A percentile compares a stretch with the other conserved stretches of the same genome.
phyloP scores from a whole-genome alignment of 1,140 invertebrate species.

The Conus betulinus region DNA sequence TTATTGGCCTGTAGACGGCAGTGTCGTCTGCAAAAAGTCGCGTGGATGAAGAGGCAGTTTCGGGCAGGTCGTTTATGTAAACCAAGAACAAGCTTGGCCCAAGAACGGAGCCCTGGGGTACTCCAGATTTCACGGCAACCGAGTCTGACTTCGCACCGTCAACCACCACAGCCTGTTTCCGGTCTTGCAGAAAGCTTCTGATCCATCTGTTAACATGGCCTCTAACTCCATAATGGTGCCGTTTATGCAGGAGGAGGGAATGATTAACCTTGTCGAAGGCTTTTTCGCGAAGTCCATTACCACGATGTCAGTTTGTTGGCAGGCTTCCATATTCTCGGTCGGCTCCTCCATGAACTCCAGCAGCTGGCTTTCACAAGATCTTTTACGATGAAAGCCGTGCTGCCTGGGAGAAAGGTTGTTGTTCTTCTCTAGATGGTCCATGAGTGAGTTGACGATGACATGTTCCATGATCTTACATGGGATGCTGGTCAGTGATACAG shows the following conservation, averaged over 20 bases:
- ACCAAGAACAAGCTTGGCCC: constrained; percentile 40
- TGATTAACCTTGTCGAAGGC: constrained; percentile 47
- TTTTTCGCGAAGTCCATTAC: constrained; percentile 28
- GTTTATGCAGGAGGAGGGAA: constrained; percentile 35
- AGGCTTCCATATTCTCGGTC: constrained; percentile 14
- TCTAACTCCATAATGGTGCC: constrained; percentile 36
- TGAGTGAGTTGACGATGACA: constrained; percentile 30
- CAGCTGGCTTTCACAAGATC: constrained; percentile 47
- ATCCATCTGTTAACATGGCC: constrained; percentile 41
- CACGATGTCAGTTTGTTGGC: constrained; percentile 34
- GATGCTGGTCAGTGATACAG: constrained; percentile 42
- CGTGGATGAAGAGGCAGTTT: background rate
- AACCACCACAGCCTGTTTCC: constrained; percentile 43
- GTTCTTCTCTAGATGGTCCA: constrained; percentile 31
- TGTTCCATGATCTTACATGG: constrained; percentile 40
- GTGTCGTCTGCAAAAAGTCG: background rate
- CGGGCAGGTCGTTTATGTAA: constrained; percentile 23
- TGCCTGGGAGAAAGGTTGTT: constrained; percentile 18
- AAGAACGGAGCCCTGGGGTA: constrained; percentile 39
- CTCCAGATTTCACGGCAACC: constrained; percentile 36
- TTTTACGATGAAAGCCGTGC: constrained; percentile 34
- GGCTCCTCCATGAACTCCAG: constrained; percentile 44
- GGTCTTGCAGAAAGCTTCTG: constrained; percentile 22
- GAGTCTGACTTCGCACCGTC: too few species aligned
- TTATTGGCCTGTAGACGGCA: background rate